Evolutionary conservation across 2,888 invertebrate species (phyloP).

Genomic region (Sinopyrophorus schimmeli): DNA sequence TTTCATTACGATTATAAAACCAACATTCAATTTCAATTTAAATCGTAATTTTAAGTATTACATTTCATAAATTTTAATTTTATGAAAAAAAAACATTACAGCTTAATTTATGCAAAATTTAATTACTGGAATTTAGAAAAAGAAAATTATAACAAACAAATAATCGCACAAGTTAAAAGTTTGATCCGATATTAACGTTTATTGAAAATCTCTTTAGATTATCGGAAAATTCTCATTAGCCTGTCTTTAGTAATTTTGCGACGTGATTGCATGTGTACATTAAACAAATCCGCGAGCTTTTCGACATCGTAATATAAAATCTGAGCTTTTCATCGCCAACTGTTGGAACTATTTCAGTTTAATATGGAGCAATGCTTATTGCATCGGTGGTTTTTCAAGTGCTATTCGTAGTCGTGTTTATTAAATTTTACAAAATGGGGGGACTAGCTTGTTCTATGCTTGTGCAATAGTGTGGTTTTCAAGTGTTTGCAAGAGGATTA

Average conservation of each 20-base stretch:
- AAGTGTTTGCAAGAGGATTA: constrained; percentile 28
- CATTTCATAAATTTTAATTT: too few relatives aligned
- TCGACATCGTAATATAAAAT: constrained; percentile 12
- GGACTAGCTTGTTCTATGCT: constrained; percentile 4
- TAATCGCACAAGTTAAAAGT: too few relatives aligned
- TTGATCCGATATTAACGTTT: neutral
- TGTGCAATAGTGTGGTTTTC: constrained; percentile 20
- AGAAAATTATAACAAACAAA: too few relatives aligned
- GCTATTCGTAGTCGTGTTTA: constrained; percentile 24
- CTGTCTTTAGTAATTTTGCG: neutral
- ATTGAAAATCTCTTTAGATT: constrained; percentile 4
- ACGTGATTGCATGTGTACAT: neutral
- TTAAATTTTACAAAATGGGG: constrained; percentile 26
- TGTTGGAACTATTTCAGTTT: constrained; percentile 26
- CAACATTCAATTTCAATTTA: too few relatives aligned
- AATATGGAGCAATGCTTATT: constrained; percentile 22
- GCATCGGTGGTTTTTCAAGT: constrained; percentile 26
- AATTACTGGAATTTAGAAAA: too few relatives aligned
- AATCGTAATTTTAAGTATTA: too few relatives aligned
- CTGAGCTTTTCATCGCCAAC: constrained; percentile 13
- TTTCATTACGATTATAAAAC: too few relatives aligned
- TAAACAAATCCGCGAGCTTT: neutral
- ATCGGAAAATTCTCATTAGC: constrained; percentile 8
- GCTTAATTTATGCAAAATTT: too few relatives aligned
- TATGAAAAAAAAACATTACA: too few relatives aligned